These are phyloP conservation scores for Candoia aspera DNA, from an alignment of 2,113 vertebrate species.

Conservation along the genomic window DNA sequence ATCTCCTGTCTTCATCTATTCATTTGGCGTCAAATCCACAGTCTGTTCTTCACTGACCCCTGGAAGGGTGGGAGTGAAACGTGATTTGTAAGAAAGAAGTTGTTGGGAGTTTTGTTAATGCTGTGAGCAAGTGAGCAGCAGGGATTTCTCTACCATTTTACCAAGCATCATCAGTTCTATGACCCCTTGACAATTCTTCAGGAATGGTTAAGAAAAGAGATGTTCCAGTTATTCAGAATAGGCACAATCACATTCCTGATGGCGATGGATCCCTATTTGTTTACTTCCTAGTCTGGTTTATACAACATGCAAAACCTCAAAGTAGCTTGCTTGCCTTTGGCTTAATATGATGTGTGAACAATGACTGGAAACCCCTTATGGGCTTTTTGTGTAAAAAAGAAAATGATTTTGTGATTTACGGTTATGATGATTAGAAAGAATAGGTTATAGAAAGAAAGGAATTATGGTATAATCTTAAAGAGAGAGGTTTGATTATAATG, in stretches of 20 bases:
- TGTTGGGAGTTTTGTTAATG: constrained; percentile 42
- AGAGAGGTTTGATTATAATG: no score
- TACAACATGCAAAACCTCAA: background rate
- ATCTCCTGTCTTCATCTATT: constrained; percentile 55
- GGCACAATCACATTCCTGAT: background rate
- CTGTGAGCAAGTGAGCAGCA: no score
- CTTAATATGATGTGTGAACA: no score
- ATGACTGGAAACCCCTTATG: no score
- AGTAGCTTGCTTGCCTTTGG: background rate
- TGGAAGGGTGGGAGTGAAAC: constrained; percentile 40
- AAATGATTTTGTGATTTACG: no score
- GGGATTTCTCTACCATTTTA: background rate
- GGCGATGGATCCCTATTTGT: background rate
- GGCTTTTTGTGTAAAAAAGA: no score
- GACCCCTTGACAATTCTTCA: background rate
- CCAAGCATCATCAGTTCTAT: background rate
- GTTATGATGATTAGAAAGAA: no score
- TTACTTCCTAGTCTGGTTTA: background rate
- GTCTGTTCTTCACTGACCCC: constrained; percentile 47
- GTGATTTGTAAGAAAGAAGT: constrained; percentile 25
- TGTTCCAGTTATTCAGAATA: background rate
- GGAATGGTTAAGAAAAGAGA: background rate
- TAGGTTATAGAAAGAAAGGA: no score
- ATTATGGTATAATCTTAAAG: no score
- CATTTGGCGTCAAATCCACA: constrained; percentile 46